Percentiles rank a stretch among this genome's conserved stretches.
These are phyloP conservation scores for Microchirus variegatus DNA, from an alignment of 2,797 vertebrate species.

Conservation along the genomic window DNA sequence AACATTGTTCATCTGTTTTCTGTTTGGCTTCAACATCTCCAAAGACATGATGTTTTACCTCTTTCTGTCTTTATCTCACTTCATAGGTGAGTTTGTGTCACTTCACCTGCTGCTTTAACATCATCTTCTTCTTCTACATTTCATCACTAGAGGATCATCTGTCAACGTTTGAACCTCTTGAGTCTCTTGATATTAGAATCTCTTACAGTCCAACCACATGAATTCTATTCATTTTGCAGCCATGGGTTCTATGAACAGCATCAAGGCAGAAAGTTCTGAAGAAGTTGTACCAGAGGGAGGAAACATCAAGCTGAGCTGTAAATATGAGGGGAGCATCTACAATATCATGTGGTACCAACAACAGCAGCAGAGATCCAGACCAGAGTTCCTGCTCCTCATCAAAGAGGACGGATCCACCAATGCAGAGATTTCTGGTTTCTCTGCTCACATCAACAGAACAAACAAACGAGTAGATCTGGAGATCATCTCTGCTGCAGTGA, in stretches of 20 bases:
- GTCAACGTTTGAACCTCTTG: background rate
- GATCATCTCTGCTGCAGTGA: conserved; percentile 7
- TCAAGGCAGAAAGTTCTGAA: background rate
- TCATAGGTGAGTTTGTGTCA: background rate
- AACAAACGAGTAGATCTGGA: background rate
- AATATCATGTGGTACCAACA: conserved; percentile 1
- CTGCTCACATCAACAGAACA: background rate
- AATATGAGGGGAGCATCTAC: background rate
- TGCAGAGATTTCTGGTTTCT: background rate
- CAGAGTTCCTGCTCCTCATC: conserved; percentile 1
- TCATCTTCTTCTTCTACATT: background rate
- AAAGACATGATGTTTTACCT: too few species aligned
- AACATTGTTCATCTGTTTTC: too few species aligned
- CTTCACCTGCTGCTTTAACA: background rate
- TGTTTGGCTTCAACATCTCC: too few species aligned
- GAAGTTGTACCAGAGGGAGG: background rate
- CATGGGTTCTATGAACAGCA: background rate
- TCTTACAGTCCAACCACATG: background rate
- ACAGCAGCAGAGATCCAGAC: background rate
- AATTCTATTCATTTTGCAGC: background rate
- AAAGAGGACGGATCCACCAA: background rate
- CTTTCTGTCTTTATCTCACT: too few species aligned
- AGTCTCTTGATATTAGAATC: background rate
- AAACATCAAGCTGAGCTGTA: background rate
- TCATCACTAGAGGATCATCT: background rate